Evolutionary conservation across 2,888 invertebrate species (phyloP).

Genomic region (Stegana nigrithorax): DNA sequence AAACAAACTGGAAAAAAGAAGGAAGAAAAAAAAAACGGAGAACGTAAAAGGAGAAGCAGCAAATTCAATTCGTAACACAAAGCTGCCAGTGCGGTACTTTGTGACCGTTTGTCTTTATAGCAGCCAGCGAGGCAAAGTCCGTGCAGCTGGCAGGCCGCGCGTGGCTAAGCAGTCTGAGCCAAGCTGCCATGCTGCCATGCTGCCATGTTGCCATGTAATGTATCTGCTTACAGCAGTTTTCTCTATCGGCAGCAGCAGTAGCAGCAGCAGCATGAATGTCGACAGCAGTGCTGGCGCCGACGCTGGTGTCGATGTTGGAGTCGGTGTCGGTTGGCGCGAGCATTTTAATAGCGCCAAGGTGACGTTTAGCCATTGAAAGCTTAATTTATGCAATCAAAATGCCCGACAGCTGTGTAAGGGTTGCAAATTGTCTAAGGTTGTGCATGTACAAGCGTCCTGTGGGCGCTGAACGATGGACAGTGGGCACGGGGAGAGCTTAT

Average conservation of each 20-base stretch:
- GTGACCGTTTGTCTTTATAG: slow-evolving; percentile 5
- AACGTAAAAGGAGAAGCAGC: background rate
- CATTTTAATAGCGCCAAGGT: slow-evolving; percentile 57
- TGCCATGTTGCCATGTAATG: no score
- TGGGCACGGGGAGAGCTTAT: no score
- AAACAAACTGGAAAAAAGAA: background rate
- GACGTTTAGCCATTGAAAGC: slow-evolving; percentile 56
- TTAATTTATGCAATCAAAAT: slow-evolving; percentile 61
- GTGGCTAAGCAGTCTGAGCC: no score
- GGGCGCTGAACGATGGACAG: no score
- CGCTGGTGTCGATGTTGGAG: background rate
- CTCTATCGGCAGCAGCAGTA: background rate
- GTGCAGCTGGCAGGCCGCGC: background rate
- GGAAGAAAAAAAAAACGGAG: slow-evolving; percentile 4
- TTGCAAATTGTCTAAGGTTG: background rate
- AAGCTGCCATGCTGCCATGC: no score
- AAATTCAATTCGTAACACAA: background rate
- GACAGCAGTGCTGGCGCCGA: background rate
- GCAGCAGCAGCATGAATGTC: no score
- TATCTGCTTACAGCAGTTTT: background rate
- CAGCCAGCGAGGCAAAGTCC: background rate
- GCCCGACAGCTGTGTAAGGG: slow-evolving; percentile 34
- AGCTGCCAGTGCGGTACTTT: background rate
- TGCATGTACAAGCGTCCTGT: no score
- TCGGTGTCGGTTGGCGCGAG: slow-evolving; percentile 7